These are phyloP conservation scores for Heliconius hewitsoni DNA, from an alignment of 1,140 invertebrate species.

Conservation along the genomic window DNA sequence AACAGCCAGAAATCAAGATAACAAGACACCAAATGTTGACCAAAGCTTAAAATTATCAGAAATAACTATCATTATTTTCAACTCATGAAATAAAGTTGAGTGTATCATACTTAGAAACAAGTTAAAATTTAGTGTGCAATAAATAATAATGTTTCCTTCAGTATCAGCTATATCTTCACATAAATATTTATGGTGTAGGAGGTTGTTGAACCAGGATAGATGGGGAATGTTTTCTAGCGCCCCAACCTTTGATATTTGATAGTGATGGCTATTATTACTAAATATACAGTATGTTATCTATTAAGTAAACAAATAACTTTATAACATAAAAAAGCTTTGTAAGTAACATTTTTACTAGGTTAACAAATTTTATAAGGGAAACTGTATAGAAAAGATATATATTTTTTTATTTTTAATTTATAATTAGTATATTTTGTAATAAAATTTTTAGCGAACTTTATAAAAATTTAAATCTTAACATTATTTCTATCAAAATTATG, in stretches of 20 bases:
- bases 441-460: no score
- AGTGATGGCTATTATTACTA: not conserved
- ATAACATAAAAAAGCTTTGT: no score
- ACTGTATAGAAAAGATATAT: no score
- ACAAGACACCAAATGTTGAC: not conserved
- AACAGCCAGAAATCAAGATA: slow-evolving; percentile 1
- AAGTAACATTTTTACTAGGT: no score
- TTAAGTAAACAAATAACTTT: not conserved
- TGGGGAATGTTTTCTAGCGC: slow-evolving; percentile 13
- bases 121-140: not conserved
- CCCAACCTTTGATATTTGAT: slow-evolving; percentile 17
- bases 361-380: no score
- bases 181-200: slow-evolving; percentile 12
- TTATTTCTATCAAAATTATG: no score
- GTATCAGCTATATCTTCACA: slow-evolving; percentile 10
- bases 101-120: not conserved
- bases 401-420: no score
- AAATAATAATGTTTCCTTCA: not conserved
- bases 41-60: not conserved
- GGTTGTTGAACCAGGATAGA: slow-evolving; percentile 31
- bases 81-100: not conserved
- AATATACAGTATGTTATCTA: not conserved
- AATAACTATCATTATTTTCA: not conserved
- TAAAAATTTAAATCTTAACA: no score
- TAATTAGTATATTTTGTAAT: no score